A percentile compares a stretch with the other conserved stretches of the same genome.
Evolutionary conservation across 2,113 vertebrate genomes (phyloP).

Genomic region (Tonatia bakeri): DNA sequence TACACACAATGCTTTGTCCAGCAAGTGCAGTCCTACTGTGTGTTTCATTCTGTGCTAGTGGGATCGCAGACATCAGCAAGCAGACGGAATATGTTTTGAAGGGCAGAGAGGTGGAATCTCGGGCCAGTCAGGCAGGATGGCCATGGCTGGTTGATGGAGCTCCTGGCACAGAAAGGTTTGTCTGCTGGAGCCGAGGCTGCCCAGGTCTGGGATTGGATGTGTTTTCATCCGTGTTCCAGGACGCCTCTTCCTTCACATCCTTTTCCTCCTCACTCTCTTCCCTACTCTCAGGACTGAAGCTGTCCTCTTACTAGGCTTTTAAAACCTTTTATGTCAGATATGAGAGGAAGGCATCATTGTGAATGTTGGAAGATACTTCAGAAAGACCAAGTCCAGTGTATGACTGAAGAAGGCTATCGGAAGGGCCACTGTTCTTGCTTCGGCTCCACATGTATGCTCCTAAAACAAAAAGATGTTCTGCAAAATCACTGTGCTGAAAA

Average conservation of each 20-base stretch:
- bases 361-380: background rate
- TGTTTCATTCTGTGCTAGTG: background rate
- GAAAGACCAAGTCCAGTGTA: background rate
- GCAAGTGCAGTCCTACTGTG: background rate
- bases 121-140: background rate
- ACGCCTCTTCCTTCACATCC: background rate
- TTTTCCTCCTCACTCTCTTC: background rate
- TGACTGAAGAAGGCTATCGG: background rate
- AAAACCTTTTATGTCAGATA: background rate
- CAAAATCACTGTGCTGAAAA: background rate
- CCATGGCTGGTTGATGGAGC: background rate
- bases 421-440: background rate
- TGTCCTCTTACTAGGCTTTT: background rate
- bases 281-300: background rate
- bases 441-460: background rate
- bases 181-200: background rate
- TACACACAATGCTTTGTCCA: background rate
- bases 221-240: accelerated
- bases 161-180: no score
- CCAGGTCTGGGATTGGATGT: background rate
- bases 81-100: background rate
- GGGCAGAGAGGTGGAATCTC: background rate
- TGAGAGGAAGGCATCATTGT: background rate
- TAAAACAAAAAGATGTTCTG: background rate
- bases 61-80: background rate